Base-by-base conservation (phyloP, 2,888 invertebrate species). In the Drosophila suboccidentalis region DNA sequence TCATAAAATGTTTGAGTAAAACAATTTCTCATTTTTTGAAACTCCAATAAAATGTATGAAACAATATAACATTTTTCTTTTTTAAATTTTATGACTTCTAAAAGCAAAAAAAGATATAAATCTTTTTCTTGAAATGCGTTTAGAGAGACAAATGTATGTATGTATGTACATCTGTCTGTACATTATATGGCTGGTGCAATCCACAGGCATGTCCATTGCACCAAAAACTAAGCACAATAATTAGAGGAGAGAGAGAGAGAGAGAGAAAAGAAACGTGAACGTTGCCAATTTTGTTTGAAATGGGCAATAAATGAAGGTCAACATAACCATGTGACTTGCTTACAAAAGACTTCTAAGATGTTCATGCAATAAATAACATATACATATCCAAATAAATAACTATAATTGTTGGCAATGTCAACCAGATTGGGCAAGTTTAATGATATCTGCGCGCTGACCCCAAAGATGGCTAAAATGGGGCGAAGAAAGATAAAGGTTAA, bases 221-320 rank as follows among this genome's bases (percentile, higher is more conserved):
- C 38, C 51, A 57, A 61, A 73, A 72, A 60, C 59, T 47, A 46
- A 60, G 55, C 55, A 54, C 61, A 73, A 62, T 65, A 71, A 71
- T 64, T 72, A 73, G 54, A 66, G 19, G 57, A 13, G 26, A 26
- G 15, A 38, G 36, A 11, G 32, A 26, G 4, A 50, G 9, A 15
- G 19, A 29, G 13, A 55, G 50, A 57, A 64, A 17, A 61, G 26
- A 22, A 50, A 55, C 34, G 34, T 22, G 13, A 60, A 71, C 72
- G 86, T 50, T 79, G 81, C 81, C 83, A 78, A 76, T 66, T 64
- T 60, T 72, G 73, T 76, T 77, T 69, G 78, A 71, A 83, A 86
- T 81, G 74, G 79, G 57, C 83, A 83, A 64, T 77, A 73, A 73
- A 54, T 77, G 87, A 83, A 83, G 86, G 82, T 81, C 82, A 85